Evolutionary conservation across 1,140 invertebrate genomes (phyloP).

Genomic region (Plodia interpunctella): DNA sequence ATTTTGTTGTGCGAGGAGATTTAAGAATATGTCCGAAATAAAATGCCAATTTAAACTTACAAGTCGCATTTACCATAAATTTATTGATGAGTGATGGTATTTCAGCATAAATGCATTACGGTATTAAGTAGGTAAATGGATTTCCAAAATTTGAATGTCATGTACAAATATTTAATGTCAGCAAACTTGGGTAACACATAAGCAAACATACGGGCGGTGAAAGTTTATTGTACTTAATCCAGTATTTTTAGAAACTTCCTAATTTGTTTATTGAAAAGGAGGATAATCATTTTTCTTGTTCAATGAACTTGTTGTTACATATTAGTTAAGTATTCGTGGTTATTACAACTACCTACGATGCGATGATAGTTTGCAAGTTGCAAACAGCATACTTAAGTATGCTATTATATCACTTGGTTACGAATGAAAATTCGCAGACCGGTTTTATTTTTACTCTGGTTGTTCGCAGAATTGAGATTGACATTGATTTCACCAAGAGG

Average conservation of each 20-base stretch:
- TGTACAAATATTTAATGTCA: not conserved
- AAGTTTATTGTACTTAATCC: not conserved
- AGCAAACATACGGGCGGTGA: constrained; percentile 3
- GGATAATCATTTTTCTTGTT: too few species aligned
- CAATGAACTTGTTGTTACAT: not conserved
- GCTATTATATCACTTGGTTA: not conserved
- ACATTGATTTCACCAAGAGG: constrained; percentile 52
- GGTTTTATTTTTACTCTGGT: constrained; percentile 7
- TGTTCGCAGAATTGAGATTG: constrained; percentile 52
- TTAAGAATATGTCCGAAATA: too few species aligned
- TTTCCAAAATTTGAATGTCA: not conserved
- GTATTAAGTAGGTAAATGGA: not conserved
- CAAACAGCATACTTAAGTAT: too few species aligned
- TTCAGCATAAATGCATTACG: too few species aligned
- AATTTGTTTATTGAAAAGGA: too few species aligned
- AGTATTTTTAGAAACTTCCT: not conserved
- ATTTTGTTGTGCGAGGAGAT: too few species aligned
- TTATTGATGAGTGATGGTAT: too few species aligned
- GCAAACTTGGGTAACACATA: not conserved
- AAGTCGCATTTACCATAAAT: too few species aligned
- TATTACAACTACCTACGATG: too few species aligned
- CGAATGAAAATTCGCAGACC: not conserved
- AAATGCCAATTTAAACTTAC: too few species aligned
- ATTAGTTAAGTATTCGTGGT: not conserved
- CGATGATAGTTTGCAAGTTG: too few species aligned